phyloP scores from a whole-genome alignment of 2,888 invertebrate genomes.

The Oxytorus armatus region DNA sequence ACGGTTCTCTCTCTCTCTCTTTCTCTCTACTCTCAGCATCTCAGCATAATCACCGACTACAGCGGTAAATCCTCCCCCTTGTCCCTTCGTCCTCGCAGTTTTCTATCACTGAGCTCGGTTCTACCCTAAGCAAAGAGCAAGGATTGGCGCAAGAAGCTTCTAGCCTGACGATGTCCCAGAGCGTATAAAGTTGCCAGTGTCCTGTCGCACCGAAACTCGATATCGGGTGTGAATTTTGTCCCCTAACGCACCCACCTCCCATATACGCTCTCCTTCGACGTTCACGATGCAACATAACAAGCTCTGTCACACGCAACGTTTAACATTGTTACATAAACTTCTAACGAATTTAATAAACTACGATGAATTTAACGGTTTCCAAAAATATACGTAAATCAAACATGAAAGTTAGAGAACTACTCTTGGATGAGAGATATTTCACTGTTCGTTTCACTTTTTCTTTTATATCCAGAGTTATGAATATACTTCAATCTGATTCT shows the following conservation, averaged over 20 bases:
- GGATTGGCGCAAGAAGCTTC: conserved; percentile 32
- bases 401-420: neutral
- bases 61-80: conserved; percentile 34
- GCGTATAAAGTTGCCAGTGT: conserved; percentile 32
- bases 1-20: too few relatives aligned
- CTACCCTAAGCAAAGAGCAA: conserved; percentile 32
- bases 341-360: too few relatives aligned
- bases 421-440: neutral
- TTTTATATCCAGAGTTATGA: neutral
- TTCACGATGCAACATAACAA: neutral
- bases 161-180: conserved; percentile 16
- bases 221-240: conserved; percentile 37
- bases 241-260: neutral
- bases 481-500: too few relatives aligned
- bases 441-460: neutral
- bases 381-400: conserved; percentile 6
- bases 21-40: conserved; percentile 44
- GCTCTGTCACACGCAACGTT: neutral
- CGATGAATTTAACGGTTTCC: neutral
- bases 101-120: conserved; percentile 12
- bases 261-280: neutral
- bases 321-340: neutral
- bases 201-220: conserved; percentile 42
- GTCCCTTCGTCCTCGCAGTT: neutral
- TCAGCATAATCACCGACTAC: conserved; percentile 61